phyloP scores from a whole-genome alignment of 2,888 invertebrate species.

The Dasypogon diadema region DNA sequence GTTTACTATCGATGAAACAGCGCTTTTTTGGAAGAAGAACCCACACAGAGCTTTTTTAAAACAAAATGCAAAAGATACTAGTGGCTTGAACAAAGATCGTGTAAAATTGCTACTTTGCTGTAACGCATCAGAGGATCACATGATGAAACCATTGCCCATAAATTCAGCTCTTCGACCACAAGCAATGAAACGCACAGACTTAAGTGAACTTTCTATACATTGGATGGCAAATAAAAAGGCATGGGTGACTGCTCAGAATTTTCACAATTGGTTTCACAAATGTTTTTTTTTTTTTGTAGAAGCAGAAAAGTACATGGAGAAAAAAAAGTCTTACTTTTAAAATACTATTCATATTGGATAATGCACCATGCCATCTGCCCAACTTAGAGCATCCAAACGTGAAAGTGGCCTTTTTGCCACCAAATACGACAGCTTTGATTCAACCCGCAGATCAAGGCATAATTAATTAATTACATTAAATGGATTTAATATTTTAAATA shows the following conservation, averaged over 20 bases:
- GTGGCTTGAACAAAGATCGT: constrained; percentile 58
- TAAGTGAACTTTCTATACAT: constrained; percentile 58
- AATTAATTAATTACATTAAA: constrained; percentile 49
- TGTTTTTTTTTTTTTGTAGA: constrained; percentile 54
- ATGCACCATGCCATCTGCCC: constrained; percentile 58
- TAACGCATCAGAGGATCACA: constrained; percentile 57
- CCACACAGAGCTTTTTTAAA: constrained; percentile 59
- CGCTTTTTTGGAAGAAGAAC: constrained; percentile 60
- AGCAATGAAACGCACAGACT: constrained; percentile 59
- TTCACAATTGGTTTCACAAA: constrained; percentile 54
- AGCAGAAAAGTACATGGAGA: constrained; percentile 53
- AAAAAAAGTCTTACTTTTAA: constrained; percentile 57
- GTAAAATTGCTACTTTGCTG: constrained; percentile 60
- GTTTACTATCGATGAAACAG: constrained; percentile 58
- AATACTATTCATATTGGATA: constrained; percentile 58
- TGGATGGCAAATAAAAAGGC: constrained; percentile 60
- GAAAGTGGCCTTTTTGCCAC: constrained; percentile 59
- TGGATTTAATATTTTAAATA: constrained; percentile 12
- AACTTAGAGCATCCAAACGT: constrained; percentile 57
- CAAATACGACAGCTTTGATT: constrained; percentile 60
- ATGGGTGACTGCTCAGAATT: constrained; percentile 57
- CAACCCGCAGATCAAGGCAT: constrained; percentile 60
- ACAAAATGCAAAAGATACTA: constrained; percentile 39
- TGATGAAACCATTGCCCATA: constrained; percentile 60
- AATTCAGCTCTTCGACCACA: constrained; percentile 59